These are phyloP conservation scores for Gonioctena quinquepunctata DNA, from an alignment of 1,140 invertebrate species.

Conservation along the genomic window DNA sequence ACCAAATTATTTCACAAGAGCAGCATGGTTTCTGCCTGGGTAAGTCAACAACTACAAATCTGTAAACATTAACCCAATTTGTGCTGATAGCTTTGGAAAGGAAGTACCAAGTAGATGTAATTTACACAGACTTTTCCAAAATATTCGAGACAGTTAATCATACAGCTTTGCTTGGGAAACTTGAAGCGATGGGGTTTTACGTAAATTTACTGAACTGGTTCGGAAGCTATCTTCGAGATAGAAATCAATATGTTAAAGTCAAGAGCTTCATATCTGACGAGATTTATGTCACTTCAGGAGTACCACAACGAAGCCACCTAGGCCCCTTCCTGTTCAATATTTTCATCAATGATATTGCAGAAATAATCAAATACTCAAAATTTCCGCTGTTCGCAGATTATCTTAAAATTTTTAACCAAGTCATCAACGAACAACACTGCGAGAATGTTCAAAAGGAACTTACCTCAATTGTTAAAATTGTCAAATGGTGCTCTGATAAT, in stretches of 20 bases:
- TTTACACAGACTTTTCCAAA: conserved; percentile 34
- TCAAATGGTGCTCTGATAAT: background rate
- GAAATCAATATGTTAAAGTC: no score
- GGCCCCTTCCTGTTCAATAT: conserved; percentile 45
- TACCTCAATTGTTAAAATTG: background rate
- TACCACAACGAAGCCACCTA: conserved; percentile 48
- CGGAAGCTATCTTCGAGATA: background rate
- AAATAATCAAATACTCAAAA: background rate
- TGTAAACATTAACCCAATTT: background rate
- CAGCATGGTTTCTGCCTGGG: conserved; percentile 16
- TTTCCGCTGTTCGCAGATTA: conserved; percentile 22
- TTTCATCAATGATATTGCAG: conserved; percentile 45
- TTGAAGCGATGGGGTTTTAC: conserved; percentile 30
- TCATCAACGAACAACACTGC: background rate
- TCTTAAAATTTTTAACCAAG: conserved; percentile 16
- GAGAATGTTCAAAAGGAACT: background rate
- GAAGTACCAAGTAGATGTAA: conserved; percentile 35
- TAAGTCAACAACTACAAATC: conserved; percentile 12
- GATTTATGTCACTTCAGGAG: conserved; percentile 43
- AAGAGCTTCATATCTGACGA: no score
- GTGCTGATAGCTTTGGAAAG: conserved; percentile 17
- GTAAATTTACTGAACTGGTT: conserved; percentile 31
- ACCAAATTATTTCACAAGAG: background rate
- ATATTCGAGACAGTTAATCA: conserved; percentile 41
- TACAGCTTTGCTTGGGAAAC: conserved; percentile 27